phyloP scores from a whole-genome alignment of 92 coral and sea anemone genomes.

The Nematostella vectensis region DNA sequence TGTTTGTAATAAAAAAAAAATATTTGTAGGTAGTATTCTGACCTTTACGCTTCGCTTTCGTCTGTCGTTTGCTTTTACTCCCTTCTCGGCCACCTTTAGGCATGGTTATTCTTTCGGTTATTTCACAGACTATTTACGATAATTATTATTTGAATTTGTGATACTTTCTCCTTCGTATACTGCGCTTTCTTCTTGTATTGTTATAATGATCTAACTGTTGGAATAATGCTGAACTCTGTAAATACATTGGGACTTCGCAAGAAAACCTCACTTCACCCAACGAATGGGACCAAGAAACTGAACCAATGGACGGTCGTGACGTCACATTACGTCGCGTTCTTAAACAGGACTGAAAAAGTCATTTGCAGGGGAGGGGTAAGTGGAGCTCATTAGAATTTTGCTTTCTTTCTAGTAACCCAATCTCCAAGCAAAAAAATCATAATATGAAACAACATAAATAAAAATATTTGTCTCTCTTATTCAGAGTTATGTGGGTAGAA shows the following conservation, averaged over 20 bases:
- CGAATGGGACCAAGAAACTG: slow-evolving; percentile 82
- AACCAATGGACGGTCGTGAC: slow-evolving; percentile 4
- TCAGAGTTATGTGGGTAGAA: too few relatives aligned
- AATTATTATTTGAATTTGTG: slow-evolving; percentile 43
- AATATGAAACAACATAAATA: too few relatives aligned
- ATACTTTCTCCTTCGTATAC: slow-evolving; percentile 89
- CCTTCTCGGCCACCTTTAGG: slow-evolving; percentile 54
- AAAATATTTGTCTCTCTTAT: too few relatives aligned
- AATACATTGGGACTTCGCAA: slow-evolving; percentile 66
- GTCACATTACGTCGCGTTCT: neutral
- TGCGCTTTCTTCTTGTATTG: slow-evolving; percentile 66
- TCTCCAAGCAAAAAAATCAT: too few relatives aligned
- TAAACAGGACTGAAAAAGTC: too few relatives aligned
- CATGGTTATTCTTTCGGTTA: slow-evolving; percentile 31
- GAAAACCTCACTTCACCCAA: slow-evolving; percentile 68
- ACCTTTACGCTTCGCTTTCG: slow-evolving; percentile 64
- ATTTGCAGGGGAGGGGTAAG: too few relatives aligned
- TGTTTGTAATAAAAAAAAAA: too few relatives aligned
- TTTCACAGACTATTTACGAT: neutral
- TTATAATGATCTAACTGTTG: slow-evolving; percentile 48
- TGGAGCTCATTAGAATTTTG: too few relatives aligned
- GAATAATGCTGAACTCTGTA: slow-evolving; percentile 45
- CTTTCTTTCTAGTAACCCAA: too few relatives aligned
- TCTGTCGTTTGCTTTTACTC: slow-evolving; percentile 31
- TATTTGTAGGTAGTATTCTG: slow-evolving; percentile 1